Conservation (phyloP, 2,113 vertebrate genomes). For the Hylia prasina region DNA sequence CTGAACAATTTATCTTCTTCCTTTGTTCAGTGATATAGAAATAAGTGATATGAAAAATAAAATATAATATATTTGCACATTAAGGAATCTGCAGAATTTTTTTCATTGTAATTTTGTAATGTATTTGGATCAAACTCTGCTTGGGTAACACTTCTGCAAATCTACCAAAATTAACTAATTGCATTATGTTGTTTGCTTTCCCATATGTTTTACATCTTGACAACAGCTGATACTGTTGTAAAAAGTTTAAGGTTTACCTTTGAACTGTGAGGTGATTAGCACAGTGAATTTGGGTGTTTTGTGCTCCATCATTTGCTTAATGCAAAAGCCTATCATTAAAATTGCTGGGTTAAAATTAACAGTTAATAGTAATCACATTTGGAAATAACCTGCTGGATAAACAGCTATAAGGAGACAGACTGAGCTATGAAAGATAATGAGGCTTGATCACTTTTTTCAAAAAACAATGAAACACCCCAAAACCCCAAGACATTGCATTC, state of each 20-base stretch:
- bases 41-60: background rate
- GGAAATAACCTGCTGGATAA: background rate
- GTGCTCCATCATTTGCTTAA: background rate
- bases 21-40: background rate
- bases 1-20: background rate
- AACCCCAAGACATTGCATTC: background rate
- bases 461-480: rapidly evolving
- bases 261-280: constrained; percentile 6
- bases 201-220: background rate
- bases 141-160: constrained; percentile 31
- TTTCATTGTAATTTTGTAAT: background rate
- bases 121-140: background rate
- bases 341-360: background rate
- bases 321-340: background rate
- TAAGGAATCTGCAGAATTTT: background rate
- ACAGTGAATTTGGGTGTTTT: background rate
- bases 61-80: background rate
- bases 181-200: constrained; percentile 40
- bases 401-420: background rate
- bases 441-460: rapidly evolving
- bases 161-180: constrained; percentile 29
- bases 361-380: background rate
- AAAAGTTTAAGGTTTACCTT: constrained; percentile 17
- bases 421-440: background rate
- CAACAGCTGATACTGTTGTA: background rate